phyloP scores from a whole-genome alignment of 1,140 invertebrate species.

The Rhagoletis zephyria region DNA sequence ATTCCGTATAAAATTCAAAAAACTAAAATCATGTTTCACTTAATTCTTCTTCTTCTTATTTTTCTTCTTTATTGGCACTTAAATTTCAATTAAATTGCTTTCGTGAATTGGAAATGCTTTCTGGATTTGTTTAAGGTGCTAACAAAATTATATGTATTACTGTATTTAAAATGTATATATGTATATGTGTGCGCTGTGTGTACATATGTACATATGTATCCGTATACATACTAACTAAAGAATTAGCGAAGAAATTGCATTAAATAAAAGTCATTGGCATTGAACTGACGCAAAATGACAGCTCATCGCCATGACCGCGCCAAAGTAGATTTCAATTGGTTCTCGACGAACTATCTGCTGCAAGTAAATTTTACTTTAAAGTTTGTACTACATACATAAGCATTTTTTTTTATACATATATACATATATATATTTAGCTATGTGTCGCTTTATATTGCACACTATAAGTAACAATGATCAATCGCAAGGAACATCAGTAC shows the following conservation, averaged over 20 bases:
- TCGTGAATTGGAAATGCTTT: too few species aligned
- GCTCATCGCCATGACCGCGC: conserved; percentile 34
- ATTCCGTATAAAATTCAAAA: too few species aligned
- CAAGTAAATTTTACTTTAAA: background rate
- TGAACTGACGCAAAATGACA: conserved; percentile 50
- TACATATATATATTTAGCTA: background rate
- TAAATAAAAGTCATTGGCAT: conserved; percentile 47
- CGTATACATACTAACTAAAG: background rate
- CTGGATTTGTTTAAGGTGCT: too few species aligned
- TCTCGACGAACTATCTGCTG: background rate
- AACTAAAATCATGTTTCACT: too few species aligned
- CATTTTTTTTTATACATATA: background rate
- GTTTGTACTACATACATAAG: background rate
- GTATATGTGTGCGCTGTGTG: background rate
- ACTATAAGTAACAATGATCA: background rate
- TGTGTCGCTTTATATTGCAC: background rate
- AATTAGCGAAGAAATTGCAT: conserved; percentile 4
- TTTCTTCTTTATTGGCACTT: too few species aligned
- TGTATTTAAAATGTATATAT: too few species aligned
- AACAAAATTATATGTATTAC: too few species aligned
- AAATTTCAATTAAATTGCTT: too few species aligned
- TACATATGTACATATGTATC: background rate
- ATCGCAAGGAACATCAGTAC: background rate
- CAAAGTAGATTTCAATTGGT: conserved; percentile 29
- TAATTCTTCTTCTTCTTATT: too few species aligned